Conservation (phyloP, 2,888 invertebrate genomes). For the Augiades crinisus region DNA sequence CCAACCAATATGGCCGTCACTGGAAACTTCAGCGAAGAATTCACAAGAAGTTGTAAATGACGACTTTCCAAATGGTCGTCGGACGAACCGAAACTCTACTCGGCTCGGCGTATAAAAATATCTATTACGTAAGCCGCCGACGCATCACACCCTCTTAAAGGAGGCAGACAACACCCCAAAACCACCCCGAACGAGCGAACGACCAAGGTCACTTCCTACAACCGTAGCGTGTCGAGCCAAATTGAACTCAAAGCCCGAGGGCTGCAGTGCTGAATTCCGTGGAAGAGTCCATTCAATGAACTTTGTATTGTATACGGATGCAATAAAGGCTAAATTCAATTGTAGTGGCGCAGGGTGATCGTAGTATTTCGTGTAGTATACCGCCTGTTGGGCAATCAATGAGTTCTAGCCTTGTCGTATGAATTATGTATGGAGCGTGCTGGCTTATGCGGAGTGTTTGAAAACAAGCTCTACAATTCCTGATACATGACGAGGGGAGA, state of each 20-base stretch:
- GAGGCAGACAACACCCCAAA: constrained; percentile 54
- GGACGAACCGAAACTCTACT: constrained; percentile 23
- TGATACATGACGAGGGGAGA: constrained; percentile 12
- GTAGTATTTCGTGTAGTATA: constrained; percentile 45
- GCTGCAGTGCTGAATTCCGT: background rate
- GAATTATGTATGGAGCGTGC: constrained; percentile 57
- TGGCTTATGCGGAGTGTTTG: constrained; percentile 46
- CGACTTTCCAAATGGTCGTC: background rate
- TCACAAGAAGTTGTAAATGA: background rate
- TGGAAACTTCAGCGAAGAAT: background rate
- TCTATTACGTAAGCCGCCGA: constrained; percentile 68
- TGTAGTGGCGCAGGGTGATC: constrained; percentile 35
- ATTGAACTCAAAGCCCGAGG: constrained; percentile 10
- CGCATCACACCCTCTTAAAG: constrained; percentile 48
- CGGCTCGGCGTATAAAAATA: constrained; percentile 56
- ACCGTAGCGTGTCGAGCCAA: constrained; percentile 16
- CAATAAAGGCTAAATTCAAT: constrained; percentile 36
- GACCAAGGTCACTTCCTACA: constrained; percentile 66
- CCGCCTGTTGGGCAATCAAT: constrained; percentile 59
- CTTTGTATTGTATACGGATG: background rate
- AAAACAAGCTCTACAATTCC: constrained; percentile 39
- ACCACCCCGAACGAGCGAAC: constrained; percentile 54
- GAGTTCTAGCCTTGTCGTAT: constrained; percentile 56
- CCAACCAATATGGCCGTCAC: background rate
- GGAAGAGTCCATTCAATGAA: background rate